A percentile compares a stretch with the other conserved stretches of the same genome.
Evolutionary conservation across 2,888 invertebrate genomes (phyloP).

Genomic region (Troglohyphantes excavatus): DNA sequence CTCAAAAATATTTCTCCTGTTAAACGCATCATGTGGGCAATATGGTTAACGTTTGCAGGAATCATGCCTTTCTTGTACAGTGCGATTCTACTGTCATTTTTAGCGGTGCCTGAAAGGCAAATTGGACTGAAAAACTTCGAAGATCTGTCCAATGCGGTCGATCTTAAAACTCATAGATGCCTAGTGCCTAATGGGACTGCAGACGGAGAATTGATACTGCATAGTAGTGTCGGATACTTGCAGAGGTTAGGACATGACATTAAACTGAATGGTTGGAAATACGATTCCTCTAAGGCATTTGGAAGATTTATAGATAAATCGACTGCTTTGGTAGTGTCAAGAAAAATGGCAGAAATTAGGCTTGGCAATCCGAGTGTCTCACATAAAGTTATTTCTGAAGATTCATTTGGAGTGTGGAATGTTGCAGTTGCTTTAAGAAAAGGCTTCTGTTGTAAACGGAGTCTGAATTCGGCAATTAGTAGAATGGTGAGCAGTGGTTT

Average conservation of each 20-base stretch:
- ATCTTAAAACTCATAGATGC: background rate
- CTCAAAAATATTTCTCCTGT: background rate
- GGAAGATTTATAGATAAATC: background rate
- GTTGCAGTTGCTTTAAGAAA: slow-evolving; percentile 24
- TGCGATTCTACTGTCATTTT: slow-evolving; percentile 22
- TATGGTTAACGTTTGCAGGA: slow-evolving; percentile 1
- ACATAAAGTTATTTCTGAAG: background rate
- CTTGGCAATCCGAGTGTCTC: background rate
- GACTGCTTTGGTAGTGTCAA: background rate
- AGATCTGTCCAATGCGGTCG: slow-evolving; percentile 16
- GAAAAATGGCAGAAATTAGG: background rate
- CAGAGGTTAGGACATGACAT: background rate
- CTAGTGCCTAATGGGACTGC: background rate
- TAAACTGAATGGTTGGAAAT: slow-evolving; percentile 28
- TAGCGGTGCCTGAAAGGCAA: slow-evolving; percentile 9
- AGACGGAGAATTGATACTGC: background rate
- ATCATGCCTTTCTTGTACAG: slow-evolving; percentile 36
- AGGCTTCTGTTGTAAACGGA: slow-evolving; percentile 34
- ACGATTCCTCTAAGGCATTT: background rate
- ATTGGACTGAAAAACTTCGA: slow-evolving; percentile 8
- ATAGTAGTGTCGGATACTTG: slow-evolving; percentile 11
- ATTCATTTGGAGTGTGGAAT: slow-evolving; percentile 29
- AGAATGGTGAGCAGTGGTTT: slow-evolving; percentile 19
- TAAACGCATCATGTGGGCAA: background rate
- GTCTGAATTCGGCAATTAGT: background rate